Conservation (phyloP, 1,140 invertebrate genomes). For the Scaptomyza pallida region DNA sequence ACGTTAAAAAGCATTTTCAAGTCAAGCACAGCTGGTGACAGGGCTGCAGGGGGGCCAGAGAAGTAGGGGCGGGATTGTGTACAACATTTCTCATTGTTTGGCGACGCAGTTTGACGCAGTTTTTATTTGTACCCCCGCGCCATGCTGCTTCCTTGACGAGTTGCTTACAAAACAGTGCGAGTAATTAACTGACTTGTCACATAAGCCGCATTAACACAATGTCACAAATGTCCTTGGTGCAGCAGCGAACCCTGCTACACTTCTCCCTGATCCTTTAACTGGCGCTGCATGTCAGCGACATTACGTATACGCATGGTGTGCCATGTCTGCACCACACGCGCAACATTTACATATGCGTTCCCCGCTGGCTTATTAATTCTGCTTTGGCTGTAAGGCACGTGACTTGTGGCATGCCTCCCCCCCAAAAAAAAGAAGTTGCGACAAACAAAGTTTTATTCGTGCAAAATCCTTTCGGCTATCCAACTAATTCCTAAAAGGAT, state of each 20-base stretch:
- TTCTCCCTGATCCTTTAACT: not conserved
- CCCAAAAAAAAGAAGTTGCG: conserved; percentile 28
- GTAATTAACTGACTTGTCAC: conserved; percentile 80
- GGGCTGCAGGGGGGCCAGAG: not conserved
- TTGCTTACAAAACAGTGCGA: conserved; percentile 54
- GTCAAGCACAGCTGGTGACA: conserved; percentile 37
- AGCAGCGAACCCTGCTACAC: not conserved
- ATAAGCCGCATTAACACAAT: conserved; percentile 82
- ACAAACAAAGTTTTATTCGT: conserved; percentile 14
- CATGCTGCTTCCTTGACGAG: conserved; percentile 15
- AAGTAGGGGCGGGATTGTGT: too few species aligned
- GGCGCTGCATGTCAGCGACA: conserved; percentile 62
- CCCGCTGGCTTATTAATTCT: conserved; percentile 70
- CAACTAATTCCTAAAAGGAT: not conserved
- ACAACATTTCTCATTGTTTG: conserved; percentile 44
- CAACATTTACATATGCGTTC: conserved; percentile 64
- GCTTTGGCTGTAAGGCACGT: conserved; percentile 28
- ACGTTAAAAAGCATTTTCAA: conserved; percentile 69
- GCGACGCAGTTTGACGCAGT: conserved; percentile 48
- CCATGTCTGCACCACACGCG: conserved; percentile 57
- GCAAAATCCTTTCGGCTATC: conserved; percentile 1
- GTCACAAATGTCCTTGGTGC: conserved; percentile 67
- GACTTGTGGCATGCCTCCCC: conserved; percentile 29
- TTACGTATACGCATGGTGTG: conserved; percentile 62
- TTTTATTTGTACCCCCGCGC: too few species aligned